Evolutionary conservation across 2,113 vertebrate genomes (phyloP), one percentile per base, ranked within the genome.

Genomic region (Urocolius indicus): DNA sequence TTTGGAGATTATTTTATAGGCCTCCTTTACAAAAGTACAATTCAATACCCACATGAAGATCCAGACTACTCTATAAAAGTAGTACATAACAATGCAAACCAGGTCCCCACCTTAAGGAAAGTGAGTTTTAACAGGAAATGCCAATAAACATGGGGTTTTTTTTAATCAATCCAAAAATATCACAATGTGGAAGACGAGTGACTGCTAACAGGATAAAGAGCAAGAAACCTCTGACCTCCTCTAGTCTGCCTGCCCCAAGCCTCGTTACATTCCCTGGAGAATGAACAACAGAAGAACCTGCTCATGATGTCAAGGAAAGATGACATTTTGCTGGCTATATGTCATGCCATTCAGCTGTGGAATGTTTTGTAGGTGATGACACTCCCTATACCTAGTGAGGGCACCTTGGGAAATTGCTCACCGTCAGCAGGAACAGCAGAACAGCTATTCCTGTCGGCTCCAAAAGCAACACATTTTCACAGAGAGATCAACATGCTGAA

Each of bases 301-400:
- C 52, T 71, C 32, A 6, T 0, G 3, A 29, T 58, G 58, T 26
- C 49, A 32, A 58, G 29, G 52, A 32, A 21, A 57, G 10, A n/a
- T 43, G 54, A 36, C 32, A 5, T 43, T 85, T 30, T 75, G 15
- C 75, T 17, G 18, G 61, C 84, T 48, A 22, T 23, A 5, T 27
- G 55, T 20, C 45, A 34, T 1, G 1, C 22, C 19, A 21, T 62
- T 81, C 48, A 51, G 36, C 48, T 68, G 24, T 0, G 0, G 34
- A 52, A 15, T 22, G n/a, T 5, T 20, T 30, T 38, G 61, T 15
- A 59, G 82, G 29, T 1, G 30, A 13, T 63, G 46, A 22, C 46
- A 45, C 29, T 2, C 29, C 61, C 10, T 2, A 12, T 19, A 26
- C 9, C 18, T 3, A 1, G 13, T 3, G 22, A 82, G 38, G 24